Conservation (phyloP, 2,797 vertebrate species). For the Lutra lutra region DNA sequence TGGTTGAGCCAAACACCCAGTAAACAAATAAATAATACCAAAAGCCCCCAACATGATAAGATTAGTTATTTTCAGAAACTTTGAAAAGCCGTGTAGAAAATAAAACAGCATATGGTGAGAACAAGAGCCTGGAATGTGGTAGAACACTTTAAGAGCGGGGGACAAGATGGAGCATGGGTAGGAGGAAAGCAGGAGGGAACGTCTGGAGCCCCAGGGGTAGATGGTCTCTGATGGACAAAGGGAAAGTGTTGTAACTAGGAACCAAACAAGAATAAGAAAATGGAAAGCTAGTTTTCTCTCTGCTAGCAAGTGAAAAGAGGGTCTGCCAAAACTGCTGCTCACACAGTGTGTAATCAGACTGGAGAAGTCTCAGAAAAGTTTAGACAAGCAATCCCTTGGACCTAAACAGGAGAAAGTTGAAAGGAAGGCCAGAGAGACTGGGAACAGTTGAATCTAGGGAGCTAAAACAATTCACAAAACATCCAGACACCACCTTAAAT, state of each 20-base stretch:
- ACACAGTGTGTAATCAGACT: neutral
- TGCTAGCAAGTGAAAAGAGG: neutral
- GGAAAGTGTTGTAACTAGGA: neutral
- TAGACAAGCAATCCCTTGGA: neutral
- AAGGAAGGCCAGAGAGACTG: neutral
- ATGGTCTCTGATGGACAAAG: neutral
- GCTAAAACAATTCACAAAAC: neutral
- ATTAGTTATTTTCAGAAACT: neutral
- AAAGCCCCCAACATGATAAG: neutral
- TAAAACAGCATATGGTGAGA: neutral
- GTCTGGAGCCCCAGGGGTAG: fast-evolving
- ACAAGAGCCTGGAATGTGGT: neutral
- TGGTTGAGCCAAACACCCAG: neutral
- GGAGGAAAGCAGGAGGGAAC: neutral
- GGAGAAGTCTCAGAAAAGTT: neutral
- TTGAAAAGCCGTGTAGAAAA: neutral
- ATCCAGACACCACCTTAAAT: constrained; percentile 1
- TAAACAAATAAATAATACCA: neutral
- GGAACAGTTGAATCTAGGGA: neutral
- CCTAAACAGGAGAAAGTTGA: constrained; percentile 14
- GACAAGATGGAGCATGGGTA: neutral
- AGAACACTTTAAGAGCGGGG: neutral
- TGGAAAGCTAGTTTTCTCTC: neutral
- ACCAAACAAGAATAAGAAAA: neutral
- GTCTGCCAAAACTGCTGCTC: constrained; percentile 6